A percentile compares a stretch with the other conserved stretches of the same genome.
These are phyloP conservation scores for Falcunculus frontatus DNA, from an alignment of 2,113 vertebrate species.

Conservation along the genomic window DNA sequence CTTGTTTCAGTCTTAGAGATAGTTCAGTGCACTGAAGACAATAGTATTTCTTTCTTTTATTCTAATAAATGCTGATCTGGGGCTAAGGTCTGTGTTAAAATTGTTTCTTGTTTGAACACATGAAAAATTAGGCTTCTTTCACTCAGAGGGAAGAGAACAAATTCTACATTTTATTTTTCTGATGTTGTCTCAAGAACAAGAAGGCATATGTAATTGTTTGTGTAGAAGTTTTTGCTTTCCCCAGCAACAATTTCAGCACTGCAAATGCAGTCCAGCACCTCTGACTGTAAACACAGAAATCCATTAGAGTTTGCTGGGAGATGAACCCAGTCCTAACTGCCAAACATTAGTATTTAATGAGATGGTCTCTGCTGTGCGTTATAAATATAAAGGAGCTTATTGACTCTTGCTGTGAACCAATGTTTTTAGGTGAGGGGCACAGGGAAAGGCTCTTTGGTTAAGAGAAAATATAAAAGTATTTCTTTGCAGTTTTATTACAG, in stretches of 20 bases:
- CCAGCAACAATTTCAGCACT: neutral
- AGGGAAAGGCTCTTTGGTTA: neutral
- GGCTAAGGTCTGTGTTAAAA: neutral
- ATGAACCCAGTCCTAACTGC: neutral
- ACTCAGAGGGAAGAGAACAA: neutral
- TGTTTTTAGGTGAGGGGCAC: neutral
- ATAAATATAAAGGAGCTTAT: neutral
- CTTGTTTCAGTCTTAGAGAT: neutral
- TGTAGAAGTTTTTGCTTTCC: neutral
- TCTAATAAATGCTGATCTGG: neutral
- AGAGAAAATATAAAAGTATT: neutral
- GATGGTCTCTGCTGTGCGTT: neutral
- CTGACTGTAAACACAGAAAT: neutral
- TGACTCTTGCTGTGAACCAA: neutral
- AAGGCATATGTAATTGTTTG: neutral
- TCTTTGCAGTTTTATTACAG: neutral
- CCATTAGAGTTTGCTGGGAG: neutral
- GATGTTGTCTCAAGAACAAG: neutral
- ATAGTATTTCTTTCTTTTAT: neutral
- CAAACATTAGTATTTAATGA: neutral
- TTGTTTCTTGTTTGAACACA: neutral
- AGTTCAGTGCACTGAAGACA: neutral
- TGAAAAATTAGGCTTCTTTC: neutral
- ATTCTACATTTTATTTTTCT: neutral
- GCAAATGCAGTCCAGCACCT: neutral